Percentiles rank a stretch among this genome's conserved stretches.
phyloP scores from a whole-genome alignment of 2,113 vertebrate genomes.

The Urocitellus parryii region DNA sequence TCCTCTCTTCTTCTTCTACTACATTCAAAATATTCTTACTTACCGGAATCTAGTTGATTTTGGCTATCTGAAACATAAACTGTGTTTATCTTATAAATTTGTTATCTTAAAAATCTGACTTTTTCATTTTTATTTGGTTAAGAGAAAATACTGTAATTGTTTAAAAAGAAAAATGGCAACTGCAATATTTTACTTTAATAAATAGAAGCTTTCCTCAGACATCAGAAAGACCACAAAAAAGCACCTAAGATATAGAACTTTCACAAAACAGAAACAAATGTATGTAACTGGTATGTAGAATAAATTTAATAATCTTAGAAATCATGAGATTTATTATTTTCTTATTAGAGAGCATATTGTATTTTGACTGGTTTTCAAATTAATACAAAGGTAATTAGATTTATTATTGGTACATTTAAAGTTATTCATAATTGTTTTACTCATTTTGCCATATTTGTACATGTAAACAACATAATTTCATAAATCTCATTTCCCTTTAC shows the following conservation, averaged over 20 bases:
- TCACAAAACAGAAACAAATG: constrained; percentile 35
- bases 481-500: too few species aligned
- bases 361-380: too few species aligned
- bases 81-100: not conserved
- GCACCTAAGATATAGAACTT: not conserved
- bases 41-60: not conserved
- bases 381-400: too few species aligned
- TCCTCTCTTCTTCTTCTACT: not conserved
- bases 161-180: not conserved
- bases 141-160: not conserved
- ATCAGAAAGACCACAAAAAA: constrained; percentile 22
- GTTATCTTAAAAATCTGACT: not conserved
- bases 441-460: too few species aligned
- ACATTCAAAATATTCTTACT: not conserved
- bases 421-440: too few species aligned
- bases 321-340: not conserved
- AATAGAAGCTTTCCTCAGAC: constrained; percentile 15
- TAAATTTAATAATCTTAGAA: constrained; percentile 49
- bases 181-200: not conserved
- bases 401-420: too few species aligned
- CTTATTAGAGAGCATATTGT: too few species aligned
- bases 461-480: too few species aligned
- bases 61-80: not conserved
- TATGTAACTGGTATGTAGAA: not conserved
- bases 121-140: not conserved